Base-by-base conservation (phyloP, 2,113 vertebrate species). In the Malaclemys terrapin region DNA sequence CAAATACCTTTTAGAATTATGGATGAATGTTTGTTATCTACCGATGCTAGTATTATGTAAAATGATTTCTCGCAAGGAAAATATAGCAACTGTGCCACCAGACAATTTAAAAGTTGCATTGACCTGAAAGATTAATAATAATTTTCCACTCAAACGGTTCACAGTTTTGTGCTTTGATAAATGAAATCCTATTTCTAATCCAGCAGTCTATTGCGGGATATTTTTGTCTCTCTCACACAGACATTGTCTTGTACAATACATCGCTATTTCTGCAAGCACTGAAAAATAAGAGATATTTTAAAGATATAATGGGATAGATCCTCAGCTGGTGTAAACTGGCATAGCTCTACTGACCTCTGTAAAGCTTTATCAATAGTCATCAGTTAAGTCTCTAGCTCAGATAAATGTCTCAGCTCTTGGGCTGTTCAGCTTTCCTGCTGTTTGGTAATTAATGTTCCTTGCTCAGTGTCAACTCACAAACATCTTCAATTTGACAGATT, bases 371-470 rank as follows among this genome's bases (percentile, higher is more conserved):
- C 11, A 5, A 7, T 88, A 53, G 31, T 82, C 83, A 42, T 24
- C 78, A 50, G 50, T n/a, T 91, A 57, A 92, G 38, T 82, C 84
- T 78, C 75, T 94, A 87, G 84, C 45, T 89, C 1, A 35, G 50
- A 92, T 57, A 65, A 93, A 88, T 87, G 57, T 91, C 84, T 57
- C 83, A 91, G 56, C 52, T 94, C 56, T 13, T 49, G 47, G 65
- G 54, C 75, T 94, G 53, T 87, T 96, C 93, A 79, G 45, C 65
- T 92, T 95, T 38, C 31, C 42, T 85, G 49, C 25, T 80, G 52
- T 86, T 96, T 93, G 90, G 93, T 93, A 97, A 94, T 96, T 96
- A 95, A 86, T 22, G 54, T 81, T 95, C 93, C 89, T 94, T 94
- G 57, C 81, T 82, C 47, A 79, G n/a, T 22, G 24, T 81, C 96